phyloP scores from a whole-genome alignment of 2,113 vertebrate species.

The Oncorhynchus keta region DNA sequence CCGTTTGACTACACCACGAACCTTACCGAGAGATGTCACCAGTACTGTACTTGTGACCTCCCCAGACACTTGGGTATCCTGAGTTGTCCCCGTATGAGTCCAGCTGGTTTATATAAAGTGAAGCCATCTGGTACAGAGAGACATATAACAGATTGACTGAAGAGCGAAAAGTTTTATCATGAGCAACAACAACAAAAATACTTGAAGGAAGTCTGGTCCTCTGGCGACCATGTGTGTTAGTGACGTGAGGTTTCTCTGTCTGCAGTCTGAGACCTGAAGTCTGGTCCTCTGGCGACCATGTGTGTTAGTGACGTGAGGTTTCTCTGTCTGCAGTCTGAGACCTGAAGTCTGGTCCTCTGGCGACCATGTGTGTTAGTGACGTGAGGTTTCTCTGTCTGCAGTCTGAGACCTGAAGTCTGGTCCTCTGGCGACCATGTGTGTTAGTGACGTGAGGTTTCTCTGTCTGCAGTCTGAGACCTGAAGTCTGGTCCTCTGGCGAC shows the following conservation, averaged over 20 bases:
- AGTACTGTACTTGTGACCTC: not conserved
- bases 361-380: too few relatives aligned
- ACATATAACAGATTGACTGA: too few relatives aligned
- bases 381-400: too few relatives aligned
- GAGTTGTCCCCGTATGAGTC: conserved; percentile 15
- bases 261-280: not conserved
- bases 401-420: too few relatives aligned
- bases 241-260: not conserved
- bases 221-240: not conserved
- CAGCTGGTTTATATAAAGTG: conserved; percentile 11
- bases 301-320: too few relatives aligned
- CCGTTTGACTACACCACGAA: conserved; percentile 12
- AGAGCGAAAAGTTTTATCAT: not conserved
- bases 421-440: too few relatives aligned
- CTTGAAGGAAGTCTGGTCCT: not conserved
- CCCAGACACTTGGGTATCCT: not conserved
- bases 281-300: too few relatives aligned
- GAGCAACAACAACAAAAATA: not conserved
- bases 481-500: too few relatives aligned
- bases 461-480: too few relatives aligned
- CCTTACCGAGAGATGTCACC: conserved; percentile 1
- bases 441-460: too few relatives aligned
- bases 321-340: too few relatives aligned
- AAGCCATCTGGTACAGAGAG: conserved; percentile 5
- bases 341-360: too few relatives aligned